Percentiles rank a stretch among this genome's conserved stretches.
phyloP scores from a whole-genome alignment of 2,113 vertebrate genomes.

The Antechinus stuartii region DNA sequence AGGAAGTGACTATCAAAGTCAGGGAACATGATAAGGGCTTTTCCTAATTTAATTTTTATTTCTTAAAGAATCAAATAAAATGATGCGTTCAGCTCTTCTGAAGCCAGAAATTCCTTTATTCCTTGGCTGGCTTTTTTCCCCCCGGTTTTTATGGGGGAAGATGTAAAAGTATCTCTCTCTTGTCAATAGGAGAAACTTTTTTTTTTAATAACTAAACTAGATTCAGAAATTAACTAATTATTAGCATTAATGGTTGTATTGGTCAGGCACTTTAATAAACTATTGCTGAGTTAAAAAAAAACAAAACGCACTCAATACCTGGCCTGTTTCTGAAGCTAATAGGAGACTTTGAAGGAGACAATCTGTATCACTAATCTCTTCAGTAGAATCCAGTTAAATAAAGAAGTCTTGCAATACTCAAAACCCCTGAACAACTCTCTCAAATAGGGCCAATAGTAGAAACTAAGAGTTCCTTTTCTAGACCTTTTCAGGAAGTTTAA shows the following conservation, averaged over 20 bases:
- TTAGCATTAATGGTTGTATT: conserved; percentile 6
- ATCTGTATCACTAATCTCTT: neutral
- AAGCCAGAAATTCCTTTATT: conserved; percentile 13
- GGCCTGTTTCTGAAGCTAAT: neutral
- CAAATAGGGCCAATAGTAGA: neutral
- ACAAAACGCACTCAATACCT: neutral
- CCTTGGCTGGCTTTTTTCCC: neutral
- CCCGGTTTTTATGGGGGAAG: neutral
- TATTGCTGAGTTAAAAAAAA: conserved; percentile 3
- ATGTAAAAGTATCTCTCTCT: neutral
- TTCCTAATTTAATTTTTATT: conserved; percentile 23
- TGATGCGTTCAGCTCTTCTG: neutral
- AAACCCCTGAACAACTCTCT: neutral
- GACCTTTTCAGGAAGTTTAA: neutral
- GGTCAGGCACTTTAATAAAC: conserved; percentile 16
- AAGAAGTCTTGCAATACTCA: neutral
- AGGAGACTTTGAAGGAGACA: neutral
- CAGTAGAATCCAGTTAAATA: neutral
- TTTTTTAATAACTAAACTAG: neutral
- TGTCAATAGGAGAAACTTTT: conserved; percentile 19
- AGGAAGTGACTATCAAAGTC: conserved; percentile 39
- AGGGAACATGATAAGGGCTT: neutral
- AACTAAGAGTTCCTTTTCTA: neutral
- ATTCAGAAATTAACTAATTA: neutral
- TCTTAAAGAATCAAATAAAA: neutral